Base-by-base conservation (phyloP, 1,140 invertebrate genomes). In the Scaptomyza graminum region DNA sequence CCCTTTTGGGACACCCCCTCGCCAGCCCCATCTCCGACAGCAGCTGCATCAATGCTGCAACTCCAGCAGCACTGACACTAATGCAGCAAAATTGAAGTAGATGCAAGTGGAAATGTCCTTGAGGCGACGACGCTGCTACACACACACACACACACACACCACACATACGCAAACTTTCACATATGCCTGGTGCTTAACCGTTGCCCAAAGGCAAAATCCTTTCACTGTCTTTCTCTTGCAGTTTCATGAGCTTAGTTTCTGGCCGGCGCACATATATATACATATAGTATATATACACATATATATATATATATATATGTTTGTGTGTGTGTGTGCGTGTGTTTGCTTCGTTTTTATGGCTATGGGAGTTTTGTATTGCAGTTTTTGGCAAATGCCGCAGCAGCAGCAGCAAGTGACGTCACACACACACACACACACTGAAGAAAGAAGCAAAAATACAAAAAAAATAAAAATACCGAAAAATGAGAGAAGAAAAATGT, bases 61-160 rank as follows among this genome's bases (percentile, higher is more conserved):
- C 70, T 73, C 70, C 70, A 18, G 54, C 70, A 18, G 54, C 69
- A 75, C 82, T 81, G 82, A 85, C 82, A 87, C 82, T 87, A 88
- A 87, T 82, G 82, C 82, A 76, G 76, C 71, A 62, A 73, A 88
- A 87, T 87, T 87, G 82, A 87, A 85, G 82, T 77, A 85, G 83
- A 78, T 82, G 83, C 75, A 79, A 87, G 83, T 74, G 75, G 72
- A 83, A 88, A 71, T 76, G 83, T 88, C 83, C 83, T 87, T 87
- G 83, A 88, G 83, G 79, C 68, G 41, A 57, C 52, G 68, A 15
- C 46, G 59, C 60, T 22, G 56, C 59, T 55, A 51, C 18, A 31
- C 50, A 51, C 25, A 51, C 50, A 51, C n/a, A 51, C 25, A 12
- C n/a, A 37, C 50, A 12, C 51, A 54, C 31, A 52, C 15, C 51